phyloP scores from a whole-genome alignment of 2,797 vertebrate species.

The Labroides dimidiatus region DNA sequence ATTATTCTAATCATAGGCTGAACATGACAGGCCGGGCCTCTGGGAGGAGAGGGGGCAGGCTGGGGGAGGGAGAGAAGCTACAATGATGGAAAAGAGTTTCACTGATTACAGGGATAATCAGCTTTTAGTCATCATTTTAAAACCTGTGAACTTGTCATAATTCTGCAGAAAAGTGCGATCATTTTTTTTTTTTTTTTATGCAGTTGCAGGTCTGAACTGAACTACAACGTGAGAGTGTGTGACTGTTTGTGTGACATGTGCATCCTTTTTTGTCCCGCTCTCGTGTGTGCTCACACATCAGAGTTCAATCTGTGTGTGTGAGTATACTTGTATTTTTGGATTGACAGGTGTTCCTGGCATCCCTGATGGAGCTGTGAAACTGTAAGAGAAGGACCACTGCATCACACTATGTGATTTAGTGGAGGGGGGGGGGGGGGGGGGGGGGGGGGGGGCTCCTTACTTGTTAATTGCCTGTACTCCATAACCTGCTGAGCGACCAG shows the following conservation, averaged over 20 bases:
- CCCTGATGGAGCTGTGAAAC: slow-evolving; percentile 67
- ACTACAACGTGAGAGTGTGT: neutral
- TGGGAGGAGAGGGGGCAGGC: slow-evolving; percentile 43
- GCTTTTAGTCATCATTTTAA: slow-evolving; percentile 37
- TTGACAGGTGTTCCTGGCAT: slow-evolving; percentile 69
- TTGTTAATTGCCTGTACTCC: slow-evolving; percentile 80
- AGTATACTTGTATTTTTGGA: slow-evolving; percentile 33
- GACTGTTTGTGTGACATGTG: neutral
- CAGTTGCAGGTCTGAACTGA: neutral
- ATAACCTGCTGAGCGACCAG: slow-evolving; percentile 65
- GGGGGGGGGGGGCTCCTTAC: slow-evolving; percentile 41
- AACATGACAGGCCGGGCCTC: slow-evolving; percentile 73
- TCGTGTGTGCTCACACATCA: neutral
- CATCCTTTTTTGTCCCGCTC: neutral
- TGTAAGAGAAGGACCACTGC: slow-evolving; percentile 36
- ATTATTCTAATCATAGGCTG: slow-evolving; percentile 80
- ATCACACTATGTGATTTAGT: too few relatives aligned
- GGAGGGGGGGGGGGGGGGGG: slow-evolving; percentile 15
- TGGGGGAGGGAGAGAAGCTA: slow-evolving; percentile 10
- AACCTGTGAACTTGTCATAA: slow-evolving; percentile 8
- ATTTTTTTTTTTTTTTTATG: neutral
- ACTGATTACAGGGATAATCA: slow-evolving; percentile 33
- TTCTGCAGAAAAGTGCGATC: slow-evolving; percentile 8
- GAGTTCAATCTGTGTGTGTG: neutral
- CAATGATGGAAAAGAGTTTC: slow-evolving; percentile 15